A percentile compares a stretch with the other conserved stretches of the same genome.
Conservation (phyloP, 2,888 invertebrate species). For the Deilephila elpenor region DNA sequence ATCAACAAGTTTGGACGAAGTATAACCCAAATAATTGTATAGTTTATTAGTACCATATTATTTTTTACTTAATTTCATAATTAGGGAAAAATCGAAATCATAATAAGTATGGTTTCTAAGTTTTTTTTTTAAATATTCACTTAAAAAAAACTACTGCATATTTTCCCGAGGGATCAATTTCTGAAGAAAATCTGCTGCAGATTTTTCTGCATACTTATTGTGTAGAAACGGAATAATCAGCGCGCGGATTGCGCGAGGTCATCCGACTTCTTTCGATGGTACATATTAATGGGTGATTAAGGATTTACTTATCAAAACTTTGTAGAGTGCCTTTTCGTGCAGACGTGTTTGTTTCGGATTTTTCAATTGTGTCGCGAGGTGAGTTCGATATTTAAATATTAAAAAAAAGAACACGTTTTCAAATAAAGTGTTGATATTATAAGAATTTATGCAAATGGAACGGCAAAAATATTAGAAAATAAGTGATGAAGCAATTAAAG, state of each 20-base stretch:
- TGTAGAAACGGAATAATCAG: constrained; percentile 11
- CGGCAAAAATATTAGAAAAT: not conserved
- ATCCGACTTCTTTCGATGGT: not conserved
- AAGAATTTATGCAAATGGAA: not conserved
- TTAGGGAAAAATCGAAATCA: no score
- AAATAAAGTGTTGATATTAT: not conserved
- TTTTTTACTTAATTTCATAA: no score
- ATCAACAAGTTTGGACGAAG: no score
- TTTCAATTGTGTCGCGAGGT: not conserved
- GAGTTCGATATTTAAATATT: not conserved
- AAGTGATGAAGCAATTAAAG: no score
- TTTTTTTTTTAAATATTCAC: not conserved
- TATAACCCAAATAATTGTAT: no score
- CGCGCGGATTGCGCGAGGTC: not conserved
- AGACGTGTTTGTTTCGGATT: constrained; percentile 25
- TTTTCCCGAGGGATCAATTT: not conserved
- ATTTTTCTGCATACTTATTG: not conserved
- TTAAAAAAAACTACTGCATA: not conserved
- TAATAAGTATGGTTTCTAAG: no score
- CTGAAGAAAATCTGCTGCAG: not conserved
- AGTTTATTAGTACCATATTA: no score
- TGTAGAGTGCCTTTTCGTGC: constrained; percentile 21
- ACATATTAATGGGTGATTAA: constrained; percentile 19
- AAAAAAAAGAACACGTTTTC: not conserved
- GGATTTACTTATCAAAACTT: constrained; percentile 19